A percentile compares a stretch with the other conserved stretches of the same genome.
Conservation (phyloP, 2,797 vertebrate genomes). For the Muscicapa comitata region DNA sequence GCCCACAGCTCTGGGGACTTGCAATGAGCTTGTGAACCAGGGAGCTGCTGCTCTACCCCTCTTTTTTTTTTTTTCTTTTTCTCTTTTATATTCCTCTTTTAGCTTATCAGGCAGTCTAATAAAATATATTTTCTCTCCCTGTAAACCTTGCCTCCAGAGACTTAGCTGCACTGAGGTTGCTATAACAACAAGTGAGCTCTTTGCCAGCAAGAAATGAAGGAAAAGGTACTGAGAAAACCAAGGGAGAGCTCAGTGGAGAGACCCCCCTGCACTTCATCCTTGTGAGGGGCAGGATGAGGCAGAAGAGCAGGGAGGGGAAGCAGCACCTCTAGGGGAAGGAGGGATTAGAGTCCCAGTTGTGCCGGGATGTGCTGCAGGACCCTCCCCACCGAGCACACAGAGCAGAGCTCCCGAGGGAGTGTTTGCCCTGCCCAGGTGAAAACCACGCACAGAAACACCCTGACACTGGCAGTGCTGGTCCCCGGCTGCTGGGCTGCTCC, state of each 20-base stretch:
- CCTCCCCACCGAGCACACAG: fast-evolving
- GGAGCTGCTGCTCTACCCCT: not conserved
- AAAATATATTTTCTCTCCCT: conserved; percentile 58
- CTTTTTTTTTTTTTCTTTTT: not conserved
- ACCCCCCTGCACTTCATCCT: not conserved
- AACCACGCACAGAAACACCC: fast-evolving
- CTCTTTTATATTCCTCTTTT: not conserved
- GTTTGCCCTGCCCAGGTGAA: not conserved
- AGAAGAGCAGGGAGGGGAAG: not conserved
- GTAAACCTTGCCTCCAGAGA: conserved; percentile 57
- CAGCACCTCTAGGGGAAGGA: not conserved
- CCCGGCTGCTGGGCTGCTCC: not conserved
- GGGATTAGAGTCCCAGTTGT: not conserved
- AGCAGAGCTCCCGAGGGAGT: not conserved
- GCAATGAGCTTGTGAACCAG: not conserved
- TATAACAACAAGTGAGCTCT: conserved; percentile 49
- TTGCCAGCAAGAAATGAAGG: not conserved
- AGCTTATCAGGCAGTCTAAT: conserved; percentile 30
- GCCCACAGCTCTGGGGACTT: not conserved
- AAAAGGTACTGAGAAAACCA: not conserved
- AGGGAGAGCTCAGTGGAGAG: not conserved
- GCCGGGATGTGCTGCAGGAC: not conserved
- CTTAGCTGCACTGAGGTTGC: conserved; percentile 22
- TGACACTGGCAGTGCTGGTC: fast-evolving
- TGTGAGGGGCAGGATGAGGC: not conserved